Evolutionary conservation across 2,113 vertebrate species (phyloP).

Genomic region (Pollachius pollachius): DNA sequence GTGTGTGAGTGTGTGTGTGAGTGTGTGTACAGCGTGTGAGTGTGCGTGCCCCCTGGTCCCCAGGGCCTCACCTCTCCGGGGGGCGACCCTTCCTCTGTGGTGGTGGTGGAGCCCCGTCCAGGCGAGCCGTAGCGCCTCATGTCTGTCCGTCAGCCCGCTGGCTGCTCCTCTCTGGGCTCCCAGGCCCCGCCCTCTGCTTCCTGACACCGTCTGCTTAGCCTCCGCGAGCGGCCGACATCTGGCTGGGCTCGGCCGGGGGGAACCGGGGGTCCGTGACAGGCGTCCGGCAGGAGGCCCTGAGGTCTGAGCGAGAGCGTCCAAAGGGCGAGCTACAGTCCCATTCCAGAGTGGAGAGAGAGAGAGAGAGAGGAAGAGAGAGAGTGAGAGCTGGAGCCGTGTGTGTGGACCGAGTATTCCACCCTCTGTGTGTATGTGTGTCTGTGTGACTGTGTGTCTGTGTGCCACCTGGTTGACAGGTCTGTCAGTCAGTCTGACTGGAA

Average conservation of each 20-base stretch:
- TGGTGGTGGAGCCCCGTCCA: slow-evolving; percentile 54
- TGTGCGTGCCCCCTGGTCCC: background rate
- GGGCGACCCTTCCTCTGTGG: slow-evolving; percentile 49
- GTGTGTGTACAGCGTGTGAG: background rate
- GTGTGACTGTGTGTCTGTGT: slow-evolving; percentile 1
- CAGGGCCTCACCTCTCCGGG: slow-evolving; percentile 62
- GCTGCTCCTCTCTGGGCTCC: slow-evolving; percentile 50
- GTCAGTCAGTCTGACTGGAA: background rate
- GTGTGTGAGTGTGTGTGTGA: background rate
- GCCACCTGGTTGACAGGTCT: slow-evolving; percentile 49
- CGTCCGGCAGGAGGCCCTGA: slow-evolving; percentile 28
- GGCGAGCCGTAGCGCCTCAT: slow-evolving; percentile 68
- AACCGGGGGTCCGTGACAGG: slow-evolving; percentile 46
- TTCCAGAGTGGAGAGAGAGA: background rate
- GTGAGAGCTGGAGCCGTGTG: too few relatives aligned
- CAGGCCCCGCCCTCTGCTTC: slow-evolving; percentile 62
- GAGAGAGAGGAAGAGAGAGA: too few relatives aligned
- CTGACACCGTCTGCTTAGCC: slow-evolving; percentile 61
- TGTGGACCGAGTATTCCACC: too few relatives aligned
- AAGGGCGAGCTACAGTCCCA: slow-evolving; percentile 28
- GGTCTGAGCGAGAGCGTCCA: slow-evolving; percentile 20
- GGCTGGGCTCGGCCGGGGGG: slow-evolving; percentile 46
- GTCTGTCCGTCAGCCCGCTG: slow-evolving; percentile 57
- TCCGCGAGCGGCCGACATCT: slow-evolving; percentile 56
- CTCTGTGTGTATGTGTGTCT: background rate